Conservation (phyloP, 1,140 invertebrate species). For the Alviniconcha marisindica region DNA sequence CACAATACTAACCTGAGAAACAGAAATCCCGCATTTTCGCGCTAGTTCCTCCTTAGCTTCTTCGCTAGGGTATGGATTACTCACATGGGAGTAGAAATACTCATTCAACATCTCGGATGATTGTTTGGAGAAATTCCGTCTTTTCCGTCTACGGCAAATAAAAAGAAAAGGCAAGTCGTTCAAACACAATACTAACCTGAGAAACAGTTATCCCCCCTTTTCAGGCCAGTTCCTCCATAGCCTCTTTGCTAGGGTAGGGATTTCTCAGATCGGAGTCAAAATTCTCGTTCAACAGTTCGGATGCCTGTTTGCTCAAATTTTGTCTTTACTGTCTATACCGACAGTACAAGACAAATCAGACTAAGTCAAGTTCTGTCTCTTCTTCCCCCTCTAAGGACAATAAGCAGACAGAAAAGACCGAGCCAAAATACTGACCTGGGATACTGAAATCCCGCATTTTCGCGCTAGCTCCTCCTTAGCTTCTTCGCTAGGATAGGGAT, state of each 20-base stretch:
- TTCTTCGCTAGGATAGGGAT: conserved; percentile 99
- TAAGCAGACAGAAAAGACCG: conserved; percentile 4
- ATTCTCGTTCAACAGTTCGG: no score
- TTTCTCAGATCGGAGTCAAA: no score
- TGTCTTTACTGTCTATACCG: no score
- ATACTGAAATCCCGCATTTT: conserved; percentile 98
- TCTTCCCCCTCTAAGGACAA: no score
- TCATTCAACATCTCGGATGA: conserved; percentile 99
- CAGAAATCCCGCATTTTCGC: conserved; percentile 99
- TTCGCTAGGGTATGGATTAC: conserved; percentile 99
- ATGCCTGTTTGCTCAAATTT: no score
- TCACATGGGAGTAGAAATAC: conserved; percentile 99
- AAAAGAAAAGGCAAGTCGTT: no score
- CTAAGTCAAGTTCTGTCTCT: no score
- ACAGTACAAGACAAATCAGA: no score
- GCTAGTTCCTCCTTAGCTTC: conserved; percentile 99
- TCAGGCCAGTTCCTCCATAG: no score
- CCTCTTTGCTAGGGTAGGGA: no score
- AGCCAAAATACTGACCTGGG: conserved; percentile 29
- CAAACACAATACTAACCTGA: no score
- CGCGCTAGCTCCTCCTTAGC: conserved; percentile 99
- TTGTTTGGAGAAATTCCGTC: conserved; percentile 99
- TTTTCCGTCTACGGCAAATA: conserved; percentile 86
- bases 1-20: conserved; percentile 85
- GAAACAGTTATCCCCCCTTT: no score